A percentile compares a stretch with the other conserved stretches of the same genome.
Conservation (phyloP, 2,888 invertebrate genomes). For the Apamea anceps region DNA sequence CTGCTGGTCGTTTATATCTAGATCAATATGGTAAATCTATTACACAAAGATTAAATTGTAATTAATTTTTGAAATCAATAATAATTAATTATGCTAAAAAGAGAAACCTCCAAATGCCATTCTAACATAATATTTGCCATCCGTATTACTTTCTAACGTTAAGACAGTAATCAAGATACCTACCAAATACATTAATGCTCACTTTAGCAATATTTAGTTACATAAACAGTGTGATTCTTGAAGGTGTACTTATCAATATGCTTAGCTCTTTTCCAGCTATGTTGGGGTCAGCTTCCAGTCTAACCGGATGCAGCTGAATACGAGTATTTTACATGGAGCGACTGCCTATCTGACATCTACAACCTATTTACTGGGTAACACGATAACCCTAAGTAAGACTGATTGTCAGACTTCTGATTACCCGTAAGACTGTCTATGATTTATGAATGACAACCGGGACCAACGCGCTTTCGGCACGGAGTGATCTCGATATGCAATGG, state of each 20-base stretch:
- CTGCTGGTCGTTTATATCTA: too few species aligned
- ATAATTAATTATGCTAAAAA: constrained; percentile 46
- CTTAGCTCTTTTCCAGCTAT: neutral
- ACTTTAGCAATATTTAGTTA: constrained; percentile 24
- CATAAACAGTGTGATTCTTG: constrained; percentile 3
- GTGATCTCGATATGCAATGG: too few species aligned
- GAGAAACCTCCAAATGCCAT: constrained; percentile 48
- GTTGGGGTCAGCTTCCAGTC: neutral
- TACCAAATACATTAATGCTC: constrained; percentile 20
- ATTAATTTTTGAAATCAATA: constrained; percentile 17
- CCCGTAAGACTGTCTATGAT: too few species aligned
- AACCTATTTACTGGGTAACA: too few species aligned
- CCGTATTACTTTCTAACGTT: constrained; percentile 55
- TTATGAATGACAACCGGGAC: too few species aligned
- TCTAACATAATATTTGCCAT: constrained; percentile 45
- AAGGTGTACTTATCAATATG: neutral
- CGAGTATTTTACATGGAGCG: too few species aligned
- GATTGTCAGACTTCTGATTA: too few species aligned
- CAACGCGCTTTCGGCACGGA: too few species aligned
- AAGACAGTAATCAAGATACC: constrained; percentile 20
- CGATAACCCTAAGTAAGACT: too few species aligned
- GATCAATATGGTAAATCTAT: neutral
- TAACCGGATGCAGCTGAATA: too few species aligned
- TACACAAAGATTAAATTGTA: constrained; percentile 36
- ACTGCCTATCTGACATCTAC: too few species aligned